Conservation (phyloP, 2,113 vertebrate genomes). For the Brachypteracias leptosomus region DNA sequence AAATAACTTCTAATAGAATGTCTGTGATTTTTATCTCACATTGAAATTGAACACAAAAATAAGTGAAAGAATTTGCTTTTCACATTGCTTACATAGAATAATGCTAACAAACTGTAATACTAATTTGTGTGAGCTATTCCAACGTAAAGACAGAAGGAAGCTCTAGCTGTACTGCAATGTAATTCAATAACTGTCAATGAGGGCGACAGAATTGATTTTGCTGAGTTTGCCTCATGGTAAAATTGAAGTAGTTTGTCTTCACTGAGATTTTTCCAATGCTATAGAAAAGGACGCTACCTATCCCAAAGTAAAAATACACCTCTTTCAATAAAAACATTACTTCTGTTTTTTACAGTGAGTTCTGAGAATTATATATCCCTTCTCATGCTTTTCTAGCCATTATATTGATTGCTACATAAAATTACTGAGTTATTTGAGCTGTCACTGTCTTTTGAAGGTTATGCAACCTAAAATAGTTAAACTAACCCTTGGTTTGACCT, state of each 20-base stretch:
- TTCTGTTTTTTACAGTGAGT: background rate
- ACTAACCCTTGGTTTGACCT: conserved; percentile 45
- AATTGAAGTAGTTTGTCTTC: background rate
- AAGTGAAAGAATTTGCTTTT: background rate
- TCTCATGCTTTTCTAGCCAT: background rate
- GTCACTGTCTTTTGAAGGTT: conserved; percentile 34
- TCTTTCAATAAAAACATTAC: background rate
- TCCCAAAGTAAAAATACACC: background rate
- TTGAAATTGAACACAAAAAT: background rate
- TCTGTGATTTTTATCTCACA: background rate
- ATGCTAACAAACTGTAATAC: background rate
- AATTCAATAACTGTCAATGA: background rate
- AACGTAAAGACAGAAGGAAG: background rate
- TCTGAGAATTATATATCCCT: background rate
- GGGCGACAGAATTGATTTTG: background rate
- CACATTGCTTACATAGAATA: background rate
- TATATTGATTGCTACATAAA: conserved; percentile 9
- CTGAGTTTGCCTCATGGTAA: background rate
- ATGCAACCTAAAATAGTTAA: conserved; percentile 24
- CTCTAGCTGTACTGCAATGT: background rate
- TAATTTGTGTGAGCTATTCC: background rate
- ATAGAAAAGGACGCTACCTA: background rate
- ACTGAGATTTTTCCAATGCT: background rate
- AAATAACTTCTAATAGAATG: background rate
- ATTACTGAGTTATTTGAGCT: conserved; percentile 21